phyloP scores from a whole-genome alignment of 2,888 invertebrate genomes.

The Deroplatys truncata region DNA sequence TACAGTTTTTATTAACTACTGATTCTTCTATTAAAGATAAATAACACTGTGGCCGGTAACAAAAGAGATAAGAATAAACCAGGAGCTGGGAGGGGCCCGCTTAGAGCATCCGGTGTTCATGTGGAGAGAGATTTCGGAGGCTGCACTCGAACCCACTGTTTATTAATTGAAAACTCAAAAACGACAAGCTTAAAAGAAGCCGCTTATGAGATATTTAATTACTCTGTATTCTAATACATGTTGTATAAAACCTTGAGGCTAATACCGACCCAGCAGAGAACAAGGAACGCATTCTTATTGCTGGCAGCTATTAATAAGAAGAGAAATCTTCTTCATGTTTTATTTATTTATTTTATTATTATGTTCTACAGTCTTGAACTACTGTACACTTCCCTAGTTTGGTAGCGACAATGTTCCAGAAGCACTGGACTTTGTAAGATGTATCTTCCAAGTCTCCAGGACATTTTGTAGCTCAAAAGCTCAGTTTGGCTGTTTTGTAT shows the following conservation, averaged over 20 bases:
- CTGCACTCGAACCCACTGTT: not conserved
- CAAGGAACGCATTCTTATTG: not conserved
- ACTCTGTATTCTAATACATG: not conserved
- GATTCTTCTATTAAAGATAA: not conserved
- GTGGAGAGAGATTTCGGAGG: not conserved
- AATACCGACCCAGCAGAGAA: not conserved
- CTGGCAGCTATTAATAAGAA: not conserved
- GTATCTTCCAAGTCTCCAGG: not conserved
- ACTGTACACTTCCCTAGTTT: too few relatives aligned
- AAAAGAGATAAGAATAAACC: not conserved
- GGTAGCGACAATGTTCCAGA: too few relatives aligned
- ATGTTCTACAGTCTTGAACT: not conserved
- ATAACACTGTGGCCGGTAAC: not conserved
- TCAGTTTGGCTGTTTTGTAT: too few relatives aligned
- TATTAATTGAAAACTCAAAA: not conserved
- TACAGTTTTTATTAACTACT: not conserved
- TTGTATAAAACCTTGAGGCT: not conserved
- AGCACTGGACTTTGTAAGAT: not conserved
- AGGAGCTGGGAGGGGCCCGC: not conserved
- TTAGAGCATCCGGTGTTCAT: not conserved
- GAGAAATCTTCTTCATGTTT: not conserved
- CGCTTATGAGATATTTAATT: slow-evolving; percentile 1
- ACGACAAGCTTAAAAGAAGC: not conserved
- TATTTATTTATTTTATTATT: not conserved
- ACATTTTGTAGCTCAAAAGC: too few relatives aligned